Conservation (phyloP, 1,140 invertebrate genomes). For the Drosophila paulistorum region DNA sequence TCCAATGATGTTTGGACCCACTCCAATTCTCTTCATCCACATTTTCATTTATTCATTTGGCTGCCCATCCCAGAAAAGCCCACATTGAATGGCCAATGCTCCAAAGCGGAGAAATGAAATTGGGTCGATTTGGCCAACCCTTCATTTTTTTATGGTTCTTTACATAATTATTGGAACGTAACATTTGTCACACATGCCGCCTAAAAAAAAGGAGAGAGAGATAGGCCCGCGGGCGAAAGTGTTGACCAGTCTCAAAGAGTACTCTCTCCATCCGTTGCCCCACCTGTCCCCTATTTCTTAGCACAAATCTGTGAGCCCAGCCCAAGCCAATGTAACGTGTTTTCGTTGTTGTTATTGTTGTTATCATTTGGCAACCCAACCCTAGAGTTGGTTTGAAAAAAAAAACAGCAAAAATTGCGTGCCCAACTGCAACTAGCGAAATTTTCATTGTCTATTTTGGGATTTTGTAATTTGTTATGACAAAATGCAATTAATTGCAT, state of each 20-base stretch:
- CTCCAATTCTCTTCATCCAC: no score
- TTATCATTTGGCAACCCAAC: constrained; percentile 29
- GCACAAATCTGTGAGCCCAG: constrained; percentile 17
- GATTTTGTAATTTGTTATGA: constrained; percentile 62
- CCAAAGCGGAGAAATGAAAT: constrained; percentile 23
- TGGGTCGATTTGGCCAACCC: constrained; percentile 60
- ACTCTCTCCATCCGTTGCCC: background rate
- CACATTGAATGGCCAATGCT: background rate
- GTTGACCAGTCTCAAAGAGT: constrained; percentile 12
- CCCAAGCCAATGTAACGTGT: constrained; percentile 3
- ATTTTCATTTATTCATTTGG: no score
- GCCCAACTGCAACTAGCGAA: constrained; percentile 65
- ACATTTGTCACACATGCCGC: constrained; percentile 64
- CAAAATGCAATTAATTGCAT: constrained; percentile 76
- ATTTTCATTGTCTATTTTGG: constrained; percentile 20
- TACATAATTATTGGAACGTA: constrained; percentile 79
- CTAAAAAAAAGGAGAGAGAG: constrained; percentile 6
- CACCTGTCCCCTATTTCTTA: background rate
- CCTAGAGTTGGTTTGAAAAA: constrained; percentile 18
- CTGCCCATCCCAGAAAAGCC: background rate
- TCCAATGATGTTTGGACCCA: no score
- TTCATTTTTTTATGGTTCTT: constrained; percentile 48
- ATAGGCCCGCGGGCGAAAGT: constrained; percentile 44
- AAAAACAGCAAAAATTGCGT: constrained; percentile 40
- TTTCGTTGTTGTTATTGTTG: background rate